These are phyloP conservation scores for Zaprionus obscuricornis DNA, from an alignment of 2,888 invertebrate genomes.

Conservation along the genomic window DNA sequence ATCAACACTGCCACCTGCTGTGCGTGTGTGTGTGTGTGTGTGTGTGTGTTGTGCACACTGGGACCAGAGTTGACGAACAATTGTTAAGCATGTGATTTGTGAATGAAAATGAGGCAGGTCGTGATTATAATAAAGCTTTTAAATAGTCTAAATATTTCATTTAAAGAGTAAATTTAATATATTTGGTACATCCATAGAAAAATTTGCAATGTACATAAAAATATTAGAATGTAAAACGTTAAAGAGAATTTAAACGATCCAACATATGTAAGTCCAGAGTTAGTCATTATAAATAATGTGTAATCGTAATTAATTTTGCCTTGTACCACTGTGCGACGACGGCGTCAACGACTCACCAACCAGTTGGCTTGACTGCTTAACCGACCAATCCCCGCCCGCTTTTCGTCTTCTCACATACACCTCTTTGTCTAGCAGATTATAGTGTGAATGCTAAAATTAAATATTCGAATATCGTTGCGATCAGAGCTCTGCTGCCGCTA, in stretches of 20 bases:
- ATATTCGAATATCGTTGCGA: constrained; percentile 59
- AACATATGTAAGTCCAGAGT: too few relatives aligned
- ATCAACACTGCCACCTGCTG: constrained; percentile 64
- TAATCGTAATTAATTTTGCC: neutral
- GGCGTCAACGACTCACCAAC: constrained; percentile 62
- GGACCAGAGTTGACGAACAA: neutral
- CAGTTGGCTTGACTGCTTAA: constrained; percentile 60
- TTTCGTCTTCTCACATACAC: constrained; percentile 16
- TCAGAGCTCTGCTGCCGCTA: constrained; percentile 39
- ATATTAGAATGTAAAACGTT: too few relatives aligned
- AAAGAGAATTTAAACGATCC: too few relatives aligned
- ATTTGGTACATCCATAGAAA: too few relatives aligned
- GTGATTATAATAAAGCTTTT: neutral
- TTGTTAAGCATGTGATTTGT: neutral
- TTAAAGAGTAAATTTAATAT: too few relatives aligned
- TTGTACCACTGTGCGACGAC: constrained; percentile 44
- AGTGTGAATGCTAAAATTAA: constrained; percentile 65
- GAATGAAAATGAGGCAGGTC: constrained; percentile 44
- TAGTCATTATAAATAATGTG: too few relatives aligned
- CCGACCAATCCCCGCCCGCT: constrained; percentile 32
- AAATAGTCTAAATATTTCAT: neutral
- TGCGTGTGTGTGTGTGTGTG: constrained; percentile 8
- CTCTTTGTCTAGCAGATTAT: constrained; percentile 4
- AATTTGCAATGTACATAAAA: too few relatives aligned
- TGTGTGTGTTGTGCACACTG: constrained; percentile 30